Base-by-base conservation (phyloP, 2,797 vertebrate species). In the Paguma larvata region DNA sequence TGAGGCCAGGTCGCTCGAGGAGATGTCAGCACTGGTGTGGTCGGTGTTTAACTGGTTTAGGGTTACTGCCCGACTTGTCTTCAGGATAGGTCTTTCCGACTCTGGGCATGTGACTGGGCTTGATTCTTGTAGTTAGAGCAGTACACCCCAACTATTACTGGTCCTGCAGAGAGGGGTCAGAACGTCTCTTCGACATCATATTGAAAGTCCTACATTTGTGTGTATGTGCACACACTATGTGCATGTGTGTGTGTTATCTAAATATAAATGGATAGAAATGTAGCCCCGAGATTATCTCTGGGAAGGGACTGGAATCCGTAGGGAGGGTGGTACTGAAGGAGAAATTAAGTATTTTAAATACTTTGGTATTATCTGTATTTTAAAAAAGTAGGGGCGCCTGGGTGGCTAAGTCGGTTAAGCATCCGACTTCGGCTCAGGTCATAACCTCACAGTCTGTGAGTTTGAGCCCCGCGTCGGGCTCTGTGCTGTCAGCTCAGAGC, bases 121-220 rank as follows among this genome's bases (percentile, higher is more conserved):
- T 75, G 62, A 10, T 34, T 41, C 85, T 85, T 70, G 18, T 4
- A 46, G 41, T 63, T 70, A 19, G 34, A 53, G 53, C 41, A 13
- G 4, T 16, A 3, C 15, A 16, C 2, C 18, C 65, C 27, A 25
- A 1, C n/a, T 38, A 0, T 48, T 13, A 38, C 4, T 2, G 56
- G 51, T 65, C 90, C 23, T 86, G 15, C 51, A 77, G 62, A 77
- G 80, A 94, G 27, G 38, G 53, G 41, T 56, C 78, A 59, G 46
- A 41, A n/a, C 1, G 1, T 9, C 13, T 2, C 23, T 56, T 51
- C 38, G 25, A 0, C 7, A 2, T 84, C 44, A 65, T 25, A 0
- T 65, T 59, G 53, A 78, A 85, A 85, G 34, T 34, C 1, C 3
- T 21, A 14, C 41, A 2, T 14, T 16, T n/a, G 3, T 78, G 5